Evolutionary conservation across 2,113 vertebrate species (phyloP), one percentile per base, ranked within the genome.

Genomic region (Cottus gobio): DNA sequence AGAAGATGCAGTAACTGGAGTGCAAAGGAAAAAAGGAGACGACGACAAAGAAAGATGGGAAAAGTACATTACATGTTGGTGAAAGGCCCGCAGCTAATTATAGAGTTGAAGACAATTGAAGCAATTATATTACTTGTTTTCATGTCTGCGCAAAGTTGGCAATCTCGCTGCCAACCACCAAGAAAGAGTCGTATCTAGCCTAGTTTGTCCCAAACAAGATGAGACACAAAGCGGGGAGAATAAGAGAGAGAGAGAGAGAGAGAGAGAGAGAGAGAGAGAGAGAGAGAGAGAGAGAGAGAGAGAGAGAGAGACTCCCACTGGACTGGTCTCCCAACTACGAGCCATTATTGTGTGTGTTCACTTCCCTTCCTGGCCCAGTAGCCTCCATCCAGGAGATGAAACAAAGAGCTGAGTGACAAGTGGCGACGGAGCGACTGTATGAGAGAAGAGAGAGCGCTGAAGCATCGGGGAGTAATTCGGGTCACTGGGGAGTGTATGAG

Each of bases 331-430:
- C 65, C 44, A 56, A 77, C 64, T 69, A 71, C 22, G 62, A 80
- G 79, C 65, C 42, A 15, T 64, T 57, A 64, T 36, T 72, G 78
- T 75, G 39, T 83, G 85, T 7, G 12, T 88, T 81, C 58, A 24
- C 81, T 79, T 86, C 50, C 75, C 78, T 76, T 80, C 65, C 78
- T 76, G 84, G 65, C 87, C 89, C 75, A 67, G 80, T 57, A 61
- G 83, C 77, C 75, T 84, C 89, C 79, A 80, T 82, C 67, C 74
- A 79, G 80, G 50, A 71, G 65, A 69, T 60, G 58, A 83, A 87
- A 90, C 84, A 90, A 91, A 87, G 80, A 77, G 77, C 70, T 77
- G 82, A 84, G 83, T 85, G 87, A 93, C 85, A 84, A 85, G 73
- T 2, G 20, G 37, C 84, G 1, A 81, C 69, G 71, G 75, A 82